Conservation (phyloP, 1,140 invertebrate species). For the Nixonia krombeini region DNA sequence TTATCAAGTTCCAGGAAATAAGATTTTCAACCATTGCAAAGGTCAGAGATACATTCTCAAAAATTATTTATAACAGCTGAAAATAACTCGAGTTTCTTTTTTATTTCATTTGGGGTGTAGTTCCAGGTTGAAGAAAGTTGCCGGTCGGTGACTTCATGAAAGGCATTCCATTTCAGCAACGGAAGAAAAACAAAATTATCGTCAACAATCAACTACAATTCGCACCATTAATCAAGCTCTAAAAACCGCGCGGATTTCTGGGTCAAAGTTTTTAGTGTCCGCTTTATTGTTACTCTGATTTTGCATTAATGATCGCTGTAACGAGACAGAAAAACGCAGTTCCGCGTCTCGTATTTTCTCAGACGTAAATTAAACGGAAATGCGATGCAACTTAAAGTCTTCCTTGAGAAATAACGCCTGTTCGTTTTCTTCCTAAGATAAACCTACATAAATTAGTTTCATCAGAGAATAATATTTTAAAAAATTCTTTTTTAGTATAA, state of each 20-base stretch:
- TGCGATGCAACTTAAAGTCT: not conserved
- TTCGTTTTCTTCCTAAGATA: not conserved
- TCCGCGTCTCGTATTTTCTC: not conserved
- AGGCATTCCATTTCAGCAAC: conserved; percentile 28
- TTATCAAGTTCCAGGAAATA: no score
- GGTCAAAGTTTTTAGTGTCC: conserved; percentile 35
- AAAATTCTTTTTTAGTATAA: no score
- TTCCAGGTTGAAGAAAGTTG: conserved; percentile 23
- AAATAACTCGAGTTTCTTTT: conserved; percentile 17
- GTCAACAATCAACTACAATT: conserved; percentile 22
- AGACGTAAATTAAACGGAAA: not conserved
- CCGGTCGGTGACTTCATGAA: conserved; percentile 15
- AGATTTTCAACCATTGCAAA: no score
- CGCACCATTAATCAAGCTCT: conserved; percentile 44
- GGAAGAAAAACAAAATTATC: conserved; percentile 21
- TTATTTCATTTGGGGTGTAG: conserved; percentile 3
- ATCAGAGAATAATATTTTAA: no score
- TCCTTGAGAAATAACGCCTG: not conserved
- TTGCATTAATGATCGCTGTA: conserved; percentile 3
- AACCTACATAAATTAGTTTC: no score
- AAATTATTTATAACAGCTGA: no score
- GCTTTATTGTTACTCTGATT: conserved; percentile 27
- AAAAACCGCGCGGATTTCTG: conserved; percentile 31
- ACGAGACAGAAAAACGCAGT: not conserved
- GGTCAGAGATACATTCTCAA: no score